These are phyloP conservation scores for Oryzias celebensis DNA, from an alignment of 2,113 vertebrate species.

Conservation along the genomic window DNA sequence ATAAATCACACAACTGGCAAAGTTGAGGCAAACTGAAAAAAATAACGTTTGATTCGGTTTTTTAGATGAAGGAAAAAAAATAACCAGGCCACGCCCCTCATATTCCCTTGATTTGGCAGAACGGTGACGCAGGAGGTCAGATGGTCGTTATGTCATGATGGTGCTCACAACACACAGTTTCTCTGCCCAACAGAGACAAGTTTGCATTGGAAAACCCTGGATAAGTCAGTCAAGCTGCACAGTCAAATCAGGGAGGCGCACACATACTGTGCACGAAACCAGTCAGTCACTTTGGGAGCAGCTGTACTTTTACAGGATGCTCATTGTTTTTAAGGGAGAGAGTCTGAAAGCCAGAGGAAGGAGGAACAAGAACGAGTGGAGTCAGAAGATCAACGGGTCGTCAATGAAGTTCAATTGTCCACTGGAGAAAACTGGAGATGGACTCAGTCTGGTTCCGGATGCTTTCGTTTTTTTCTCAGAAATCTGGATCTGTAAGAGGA, in stretches of 20 bases:
- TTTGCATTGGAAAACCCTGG: constrained; percentile 39
- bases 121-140: constrained; percentile 83
- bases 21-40: not conserved
- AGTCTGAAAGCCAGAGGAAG: constrained; percentile 71
- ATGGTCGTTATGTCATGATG: constrained; percentile 87
- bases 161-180: constrained; percentile 58
- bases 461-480: too few relatives aligned
- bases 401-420: constrained; percentile 21
- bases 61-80: too few relatives aligned
- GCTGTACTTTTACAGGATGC: constrained; percentile 50
- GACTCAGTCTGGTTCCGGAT: too few relatives aligned
- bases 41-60: not conserved
- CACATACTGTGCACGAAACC: constrained; percentile 27
- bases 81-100: constrained; percentile 66
- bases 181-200: constrained; percentile 31
- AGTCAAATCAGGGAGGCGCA: constrained; percentile 55
- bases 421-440: constrained; percentile 21
- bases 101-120: constrained; percentile 63
- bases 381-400: constrained; percentile 33
- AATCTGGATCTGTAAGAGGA: constrained; percentile 18
- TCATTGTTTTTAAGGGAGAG: constrained; percentile 41
- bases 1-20: not conserved
- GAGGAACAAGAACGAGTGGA: constrained; percentile 52
- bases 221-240: constrained; percentile 65
- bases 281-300: constrained; percentile 50